Base-by-base conservation (phyloP, 2,888 invertebrate genomes). In the Cheilosia soror region DNA sequence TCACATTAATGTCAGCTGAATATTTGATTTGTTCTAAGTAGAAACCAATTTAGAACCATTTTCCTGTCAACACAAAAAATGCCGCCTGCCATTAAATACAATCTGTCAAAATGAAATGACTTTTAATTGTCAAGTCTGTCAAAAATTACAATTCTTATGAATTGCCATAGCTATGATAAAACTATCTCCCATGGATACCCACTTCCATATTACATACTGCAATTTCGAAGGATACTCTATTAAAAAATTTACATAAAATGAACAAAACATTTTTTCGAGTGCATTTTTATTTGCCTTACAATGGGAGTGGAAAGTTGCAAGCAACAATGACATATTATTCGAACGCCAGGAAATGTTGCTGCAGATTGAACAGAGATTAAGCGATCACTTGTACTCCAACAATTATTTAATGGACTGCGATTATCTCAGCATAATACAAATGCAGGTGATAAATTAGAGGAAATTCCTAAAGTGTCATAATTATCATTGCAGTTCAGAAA, bases 301-400 rank as follows among this genome's bases (percentile, higher is more conserved):
- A 79, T 73, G 79, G 79, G 79, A 72, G 79, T 65, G 79, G 73
- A 72, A 73, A 79, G 73, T 79, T 73, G 20, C 31, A 62, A 53
- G 25, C 49, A 79, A 78, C 79, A 73, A 73, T 66, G 79, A 72
- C 66, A 73, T 49, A 79, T 79, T 79, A 73, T 60, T 37, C 63
- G 73, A 55, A 58, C 65, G 73, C 51, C 60, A 66, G 60, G 53
- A 72, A 72, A 20, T 53, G 55, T 60, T 44, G 49, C 44, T 40
- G 25, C 40, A 20, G 42, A 42, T 42, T 60, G 60, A 42, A 60
- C 57, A 57, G 69, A 79, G 79, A 72, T 79, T 79, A 79, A 79
- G 66, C 60, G 79, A 72, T 65, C 42, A 53, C 58, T 42, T 72
- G 79, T 65, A 27, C 9, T 42, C 13, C 40, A 40, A 13, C 40